Evolutionary conservation across 1,140 invertebrate genomes (phyloP), one percentile per base, ranked within the genome.

Genomic region (Heliconius hermathena): DNA sequence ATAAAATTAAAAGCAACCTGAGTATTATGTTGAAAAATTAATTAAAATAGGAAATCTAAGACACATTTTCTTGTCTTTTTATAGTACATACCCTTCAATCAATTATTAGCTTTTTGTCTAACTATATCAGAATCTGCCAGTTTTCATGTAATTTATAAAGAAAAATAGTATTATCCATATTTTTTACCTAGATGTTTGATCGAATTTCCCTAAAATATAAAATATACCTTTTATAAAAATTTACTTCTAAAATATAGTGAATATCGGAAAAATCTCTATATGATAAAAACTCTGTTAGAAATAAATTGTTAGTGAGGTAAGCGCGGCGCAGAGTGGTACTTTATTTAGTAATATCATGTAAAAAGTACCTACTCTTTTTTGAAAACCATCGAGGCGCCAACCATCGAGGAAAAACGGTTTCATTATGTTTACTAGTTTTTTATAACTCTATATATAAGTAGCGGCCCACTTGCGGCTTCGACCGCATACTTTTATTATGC

Each of bases 291-390:
- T 66, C 11, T 13, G 60, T 66, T 29, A 66, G 60, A 66, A 66
- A 66, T 66, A 66, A 66, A 66, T 66, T 66, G 60, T 66, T 66
- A 66, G 22, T 4, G 20, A 6, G 54, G 54, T 57, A 22, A 57
- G n/a, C 54, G 26, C 22, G 22, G 60, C 11, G 9, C 22, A 6
- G 22, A 3, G 60, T 26, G 26, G 60, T 66, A 29, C n/a, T 60
- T 60, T 60, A 60, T 66, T 66, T 29, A 66, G 60, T 66, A 66
- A 66, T 66, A 66, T 29, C 26, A 66, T 5, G 29, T 29, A 66
- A 66, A 66, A 66, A 26, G 1, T 66, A 66, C 60, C 60, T 66
- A 16, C 60, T 66, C 26, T 29, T 66, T 66, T 66, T 66, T 26
- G 60, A 66, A 66, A 66, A 66, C 60, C 60, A 66, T 66, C 29